A percentile compares a stretch with the other conserved stretches of the same genome.
Evolutionary conservation across 2,113 vertebrate genomes (phyloP).

Genomic region (Syrrhaptes paradoxus): DNA sequence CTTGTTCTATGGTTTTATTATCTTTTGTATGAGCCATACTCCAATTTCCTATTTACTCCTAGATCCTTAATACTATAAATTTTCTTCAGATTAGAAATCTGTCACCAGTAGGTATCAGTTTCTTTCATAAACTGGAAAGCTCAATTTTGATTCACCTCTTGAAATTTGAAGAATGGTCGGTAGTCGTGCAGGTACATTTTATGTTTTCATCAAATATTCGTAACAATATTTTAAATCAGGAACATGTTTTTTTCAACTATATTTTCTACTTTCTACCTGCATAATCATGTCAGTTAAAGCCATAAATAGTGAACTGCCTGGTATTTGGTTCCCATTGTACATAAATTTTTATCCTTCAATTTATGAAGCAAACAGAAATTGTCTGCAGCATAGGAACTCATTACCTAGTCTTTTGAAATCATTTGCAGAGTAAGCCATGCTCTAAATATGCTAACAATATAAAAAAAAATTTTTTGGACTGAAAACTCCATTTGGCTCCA

Average conservation of each 20-base stretch:
- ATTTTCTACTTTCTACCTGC: neutral
- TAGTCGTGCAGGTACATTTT: neutral
- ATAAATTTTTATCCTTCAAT: neutral
- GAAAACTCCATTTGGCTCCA: neutral
- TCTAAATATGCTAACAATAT: neutral
- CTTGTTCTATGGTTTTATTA: neutral
- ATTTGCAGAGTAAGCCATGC: neutral
- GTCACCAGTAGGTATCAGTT: neutral
- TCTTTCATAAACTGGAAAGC: neutral
- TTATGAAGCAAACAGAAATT: neutral
- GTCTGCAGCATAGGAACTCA: neutral
- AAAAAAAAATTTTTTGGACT: neutral
- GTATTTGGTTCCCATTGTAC: neutral
- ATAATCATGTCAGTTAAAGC: neutral
- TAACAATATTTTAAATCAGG: neutral
- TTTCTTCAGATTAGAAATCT: neutral
- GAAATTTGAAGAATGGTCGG: neutral
- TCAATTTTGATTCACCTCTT: neutral
- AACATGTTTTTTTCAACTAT: neutral
- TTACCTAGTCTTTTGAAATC: neutral
- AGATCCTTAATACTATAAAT: neutral
- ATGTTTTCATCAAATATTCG: neutral
- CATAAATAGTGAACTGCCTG: neutral
- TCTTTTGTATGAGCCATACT: neutral
- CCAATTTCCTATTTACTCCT: conserved; percentile 38